Base-by-base conservation (phyloP, 1,140 invertebrate species). In the Drosophila trapezifrons region DNA sequence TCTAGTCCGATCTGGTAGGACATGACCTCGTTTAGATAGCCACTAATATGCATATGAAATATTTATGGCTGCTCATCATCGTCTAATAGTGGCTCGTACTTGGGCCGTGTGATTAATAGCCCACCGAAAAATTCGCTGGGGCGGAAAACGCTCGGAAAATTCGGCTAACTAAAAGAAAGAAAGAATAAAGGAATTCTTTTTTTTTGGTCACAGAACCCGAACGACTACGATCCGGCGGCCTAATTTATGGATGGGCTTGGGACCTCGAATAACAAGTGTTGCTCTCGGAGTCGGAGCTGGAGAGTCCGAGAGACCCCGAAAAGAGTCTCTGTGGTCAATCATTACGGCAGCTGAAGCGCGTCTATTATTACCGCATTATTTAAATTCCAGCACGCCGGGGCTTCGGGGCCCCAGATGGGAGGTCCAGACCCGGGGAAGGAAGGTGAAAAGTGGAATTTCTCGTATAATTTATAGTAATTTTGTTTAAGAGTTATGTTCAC, bases 301-400 rank as follows among this genome's bases (percentile, higher is more conserved):
- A 22, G 66, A 59, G 69, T 66, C 66, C n/a, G n/a, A n/a, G 27
- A 62, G 58, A 22, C 35, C 22, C 66, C 57, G 29, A 78, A 78
- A 66, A 49, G 20, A 49, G 20, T 40, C 38, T 37, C 32, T 54
- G 51, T 54, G 32, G 35, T 69, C 60, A 65, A 56, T 89, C 84
- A 89, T 89, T 89, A 84, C 84, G 82, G 47, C 59, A 89, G 84
- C 84, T 89, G 84, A 87, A 89, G 84, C 84, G 84, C 84, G 78
- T 89, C 84, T 89, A 89, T 89, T 89, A 89, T 89, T 89, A 89
- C 65, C 84, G 80, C 84, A 89, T 89, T 89, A 89, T 89, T 89
- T 78, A 89, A 89, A 89, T 83, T 83, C 47, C 58, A 27, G 7
- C 57, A 47, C 51, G 65, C 49, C 29, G 18, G 20, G 25, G n/a